Percentiles rank a stretch among this genome's conserved stretches.
phyloP scores from a whole-genome alignment of 2,797 vertebrate species.

The Galaxias olidus region DNA sequence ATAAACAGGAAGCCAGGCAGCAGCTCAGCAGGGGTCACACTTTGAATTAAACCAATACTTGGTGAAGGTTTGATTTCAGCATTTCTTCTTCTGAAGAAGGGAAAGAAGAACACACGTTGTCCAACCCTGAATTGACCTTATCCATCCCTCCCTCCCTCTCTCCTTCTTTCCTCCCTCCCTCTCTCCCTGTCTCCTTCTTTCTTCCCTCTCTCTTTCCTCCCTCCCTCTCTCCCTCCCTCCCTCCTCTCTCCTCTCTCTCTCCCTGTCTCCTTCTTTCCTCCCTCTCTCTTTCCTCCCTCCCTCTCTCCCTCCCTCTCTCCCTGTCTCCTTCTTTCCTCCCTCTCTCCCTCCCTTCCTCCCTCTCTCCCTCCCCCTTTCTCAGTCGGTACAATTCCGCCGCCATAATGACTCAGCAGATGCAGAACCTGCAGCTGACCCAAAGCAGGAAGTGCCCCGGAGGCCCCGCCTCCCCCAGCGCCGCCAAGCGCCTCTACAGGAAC shows the following conservation, averaged over 20 bases:
- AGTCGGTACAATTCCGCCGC: constrained; percentile 64
- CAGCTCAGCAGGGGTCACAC: too few relatives aligned
- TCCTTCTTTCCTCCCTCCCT: neutral
- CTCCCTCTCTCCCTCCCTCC: neutral
- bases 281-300: neutral
- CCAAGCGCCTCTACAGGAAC: constrained; percentile 94
- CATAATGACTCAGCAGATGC: constrained; percentile 95
- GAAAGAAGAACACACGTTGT: too few relatives aligned
- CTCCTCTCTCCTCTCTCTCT: neutral
- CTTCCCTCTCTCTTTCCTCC: neutral
- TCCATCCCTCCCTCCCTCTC: neutral
- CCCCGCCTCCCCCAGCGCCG: constrained; percentile 90
- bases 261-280: neutral
- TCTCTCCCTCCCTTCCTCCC: neutral
- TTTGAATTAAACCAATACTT: too few relatives aligned
- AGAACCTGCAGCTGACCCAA: constrained; percentile 87
- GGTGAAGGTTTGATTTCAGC: too few relatives aligned
- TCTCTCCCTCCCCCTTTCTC: neutral
- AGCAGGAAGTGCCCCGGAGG: constrained; percentile 79
- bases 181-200: neutral
- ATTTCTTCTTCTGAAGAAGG: too few relatives aligned
- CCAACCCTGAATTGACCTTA: neutral
- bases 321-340: too few relatives aligned
- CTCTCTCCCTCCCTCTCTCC: neutral
- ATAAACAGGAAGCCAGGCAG: too few relatives aligned